Percentiles rank a stretch among this genome's conserved stretches.
These are phyloP conservation scores for Gracilinanus agilis DNA, from an alignment of 2,113 vertebrate genomes.

Conservation along the genomic window DNA sequence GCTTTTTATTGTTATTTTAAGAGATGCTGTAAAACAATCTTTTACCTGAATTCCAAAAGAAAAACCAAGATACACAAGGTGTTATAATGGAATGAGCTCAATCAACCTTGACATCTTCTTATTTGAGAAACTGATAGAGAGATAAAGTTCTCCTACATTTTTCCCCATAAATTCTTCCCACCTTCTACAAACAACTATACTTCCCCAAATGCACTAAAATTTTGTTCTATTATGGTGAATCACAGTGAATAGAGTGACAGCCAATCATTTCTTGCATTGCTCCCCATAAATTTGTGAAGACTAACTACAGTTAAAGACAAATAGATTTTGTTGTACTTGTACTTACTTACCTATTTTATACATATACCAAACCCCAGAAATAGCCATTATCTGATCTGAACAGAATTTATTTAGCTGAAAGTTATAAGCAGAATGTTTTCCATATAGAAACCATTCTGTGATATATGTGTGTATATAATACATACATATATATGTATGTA, in stretches of 20 bases:
- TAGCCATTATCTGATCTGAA: too few species aligned
- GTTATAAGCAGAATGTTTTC: background rate
- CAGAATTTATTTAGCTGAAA: background rate
- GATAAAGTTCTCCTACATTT: background rate
- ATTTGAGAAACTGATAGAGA: background rate
- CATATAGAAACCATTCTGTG: too few species aligned
- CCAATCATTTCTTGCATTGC: constrained; percentile 25
- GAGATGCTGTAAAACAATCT: rapidly evolving
- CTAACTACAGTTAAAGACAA: background rate
- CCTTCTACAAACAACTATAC: background rate
- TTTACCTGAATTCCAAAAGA: background rate
- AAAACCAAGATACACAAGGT: constrained; percentile 32
- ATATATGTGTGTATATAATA: too few species aligned
- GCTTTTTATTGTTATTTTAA: background rate
- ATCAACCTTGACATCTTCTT: constrained; percentile 11
- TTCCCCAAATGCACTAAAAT: constrained; percentile 10
- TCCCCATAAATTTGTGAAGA: background rate
- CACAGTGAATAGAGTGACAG: constrained; percentile 39
- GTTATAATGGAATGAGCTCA: constrained; percentile 30
- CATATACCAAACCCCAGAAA: background rate
- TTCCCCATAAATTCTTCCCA: background rate
- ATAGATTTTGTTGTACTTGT: rapidly evolving
- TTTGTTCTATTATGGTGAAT: constrained; percentile 11
- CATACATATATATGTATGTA: too few species aligned
- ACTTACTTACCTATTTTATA: rapidly evolving